Conservation (phyloP, 2,888 invertebrate genomes). For the Acheta domesticus region DNA sequence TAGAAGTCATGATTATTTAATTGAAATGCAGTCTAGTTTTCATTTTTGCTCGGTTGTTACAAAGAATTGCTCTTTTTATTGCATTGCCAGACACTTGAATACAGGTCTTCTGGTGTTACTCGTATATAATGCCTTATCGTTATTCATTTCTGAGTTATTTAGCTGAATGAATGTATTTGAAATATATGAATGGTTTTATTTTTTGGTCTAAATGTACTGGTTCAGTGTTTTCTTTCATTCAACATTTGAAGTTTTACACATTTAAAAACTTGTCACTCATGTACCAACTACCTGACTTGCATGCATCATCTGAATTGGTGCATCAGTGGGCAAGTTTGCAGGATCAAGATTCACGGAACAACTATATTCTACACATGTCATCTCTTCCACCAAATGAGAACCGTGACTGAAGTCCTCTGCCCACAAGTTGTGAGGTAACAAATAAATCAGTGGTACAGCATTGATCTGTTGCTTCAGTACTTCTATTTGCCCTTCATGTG, state of each 20-base stretch:
- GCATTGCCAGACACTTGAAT: too few relatives aligned
- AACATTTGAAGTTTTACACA: constrained; percentile 4
- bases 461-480: constrained; percentile 7
- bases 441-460: neutral
- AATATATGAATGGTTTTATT: neutral
- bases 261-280: neutral
- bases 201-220: neutral
- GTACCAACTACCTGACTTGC: constrained; percentile 22
- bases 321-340: constrained; percentile 24
- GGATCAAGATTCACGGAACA: constrained; percentile 26
- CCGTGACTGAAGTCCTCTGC: constrained; percentile 19
- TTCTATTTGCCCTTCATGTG: neutral
- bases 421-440: constrained; percentile 23
- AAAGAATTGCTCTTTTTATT: too few relatives aligned
- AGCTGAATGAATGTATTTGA: neutral
- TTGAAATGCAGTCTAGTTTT: neutral
- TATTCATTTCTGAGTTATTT: neutral
- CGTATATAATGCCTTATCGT: too few relatives aligned
- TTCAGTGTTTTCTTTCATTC: neutral
- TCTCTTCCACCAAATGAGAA: constrained; percentile 22
- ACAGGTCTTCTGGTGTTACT: too few relatives aligned
- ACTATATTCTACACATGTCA: constrained; percentile 23
- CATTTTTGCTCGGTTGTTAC: neutral
- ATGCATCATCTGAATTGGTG: constrained; percentile 19
- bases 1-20: too few relatives aligned